phyloP scores from a whole-genome alignment of 2,888 invertebrate genomes.

The Calameuta filiformis region DNA sequence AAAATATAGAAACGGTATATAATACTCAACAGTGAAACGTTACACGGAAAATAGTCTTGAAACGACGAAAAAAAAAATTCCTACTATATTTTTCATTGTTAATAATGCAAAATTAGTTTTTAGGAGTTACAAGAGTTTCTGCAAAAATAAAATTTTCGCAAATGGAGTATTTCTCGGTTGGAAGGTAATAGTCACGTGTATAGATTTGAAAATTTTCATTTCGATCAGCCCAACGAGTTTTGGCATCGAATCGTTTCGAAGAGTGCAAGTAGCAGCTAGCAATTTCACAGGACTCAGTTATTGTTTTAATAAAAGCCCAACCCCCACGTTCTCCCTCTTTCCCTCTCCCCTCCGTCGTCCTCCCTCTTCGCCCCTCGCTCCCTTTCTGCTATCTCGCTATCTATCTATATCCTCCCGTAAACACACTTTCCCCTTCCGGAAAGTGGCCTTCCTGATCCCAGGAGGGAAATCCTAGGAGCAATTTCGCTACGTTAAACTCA shows the following conservation, averaged over 20 bases:
- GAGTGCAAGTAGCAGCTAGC: neutral
- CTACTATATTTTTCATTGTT: neutral
- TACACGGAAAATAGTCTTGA: neutral
- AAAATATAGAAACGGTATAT: neutral
- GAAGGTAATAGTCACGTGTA: neutral
- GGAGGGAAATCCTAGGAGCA: neutral
- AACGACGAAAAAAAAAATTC: neutral
- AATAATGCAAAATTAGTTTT: neutral
- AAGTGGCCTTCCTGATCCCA: neutral
- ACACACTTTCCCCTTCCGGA: neutral
- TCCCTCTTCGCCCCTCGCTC: constrained; percentile 1
- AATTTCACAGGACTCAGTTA: neutral
- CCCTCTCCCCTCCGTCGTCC: neutral
- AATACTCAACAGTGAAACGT: neutral
- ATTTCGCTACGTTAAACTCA: neutral
- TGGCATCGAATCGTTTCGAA: neutral
- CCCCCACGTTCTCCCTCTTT: neutral
- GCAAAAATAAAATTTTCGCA: neutral
- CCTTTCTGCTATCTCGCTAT: constrained; percentile 16
- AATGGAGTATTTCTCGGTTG: neutral
- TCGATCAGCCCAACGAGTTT: neutral
- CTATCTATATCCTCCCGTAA: neutral
- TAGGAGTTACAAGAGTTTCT: neutral
- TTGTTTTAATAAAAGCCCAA: neutral
- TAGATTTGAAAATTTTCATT: neutral